Evolutionary conservation across 2,888 invertebrate species (phyloP).

Genomic region (Lathronympha strigana): DNA sequence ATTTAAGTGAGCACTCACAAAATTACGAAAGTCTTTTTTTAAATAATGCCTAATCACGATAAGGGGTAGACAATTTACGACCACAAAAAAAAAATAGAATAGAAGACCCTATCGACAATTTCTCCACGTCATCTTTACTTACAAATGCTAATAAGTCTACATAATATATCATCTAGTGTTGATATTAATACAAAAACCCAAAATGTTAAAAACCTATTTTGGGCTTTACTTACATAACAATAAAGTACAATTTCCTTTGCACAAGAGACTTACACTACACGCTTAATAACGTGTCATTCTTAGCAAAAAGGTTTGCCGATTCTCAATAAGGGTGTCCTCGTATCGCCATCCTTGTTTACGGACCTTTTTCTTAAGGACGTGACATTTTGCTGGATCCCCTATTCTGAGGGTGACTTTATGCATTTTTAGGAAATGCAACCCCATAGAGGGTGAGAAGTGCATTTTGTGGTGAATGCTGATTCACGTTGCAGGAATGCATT

Average conservation of each 20-base stretch:
- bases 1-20: too few species aligned
- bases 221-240: not conserved
- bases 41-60: not conserved
- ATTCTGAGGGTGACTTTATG: conserved; percentile 7
- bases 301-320: not conserved
- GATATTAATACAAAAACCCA: not conserved
- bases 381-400: not conserved
- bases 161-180: conserved; percentile 18
- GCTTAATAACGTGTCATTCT: not conserved
- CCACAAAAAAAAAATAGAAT: too few species aligned
- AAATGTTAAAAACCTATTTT: not conserved
- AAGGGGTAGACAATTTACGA: conserved; percentile 3
- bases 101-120: not conserved
- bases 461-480: conserved; percentile 28
- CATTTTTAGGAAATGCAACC: conserved; percentile 9
- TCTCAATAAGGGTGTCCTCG: not conserved
- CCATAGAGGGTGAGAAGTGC: conserved; percentile 16
- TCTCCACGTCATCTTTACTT: conserved; percentile 3
- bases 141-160: conserved; percentile 33
- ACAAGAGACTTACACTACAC: not conserved
- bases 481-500: conserved; percentile 32
- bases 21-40: not conserved
- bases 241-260: not conserved
- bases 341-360: not conserved
- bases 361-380: not conserved